Conservation (phyloP, 53 echinoderm and acorn worm genomes). For the Zoroaster sp. region DNA sequence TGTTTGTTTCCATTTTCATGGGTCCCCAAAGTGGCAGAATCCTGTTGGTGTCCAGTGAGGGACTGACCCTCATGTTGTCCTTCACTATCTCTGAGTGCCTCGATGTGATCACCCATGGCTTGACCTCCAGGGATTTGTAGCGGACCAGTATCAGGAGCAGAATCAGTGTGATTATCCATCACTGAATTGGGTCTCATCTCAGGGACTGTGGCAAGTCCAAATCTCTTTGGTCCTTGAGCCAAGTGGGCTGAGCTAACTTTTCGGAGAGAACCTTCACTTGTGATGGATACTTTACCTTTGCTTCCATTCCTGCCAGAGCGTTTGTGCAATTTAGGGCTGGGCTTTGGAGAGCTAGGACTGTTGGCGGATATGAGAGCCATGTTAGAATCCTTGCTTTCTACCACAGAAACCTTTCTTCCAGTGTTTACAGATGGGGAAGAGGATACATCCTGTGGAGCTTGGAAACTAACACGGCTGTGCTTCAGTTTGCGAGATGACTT, state of each 20-base stretch:
- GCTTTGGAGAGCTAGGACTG: neutral
- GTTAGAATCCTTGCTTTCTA: conserved; percentile 12
- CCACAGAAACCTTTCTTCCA: neutral
- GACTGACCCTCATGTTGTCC: neutral
- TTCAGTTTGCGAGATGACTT: conserved; percentile 5
- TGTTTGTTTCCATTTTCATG: neutral
- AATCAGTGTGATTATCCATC: neutral
- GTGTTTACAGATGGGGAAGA: neutral
- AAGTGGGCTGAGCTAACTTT: neutral
- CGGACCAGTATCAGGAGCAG: neutral
- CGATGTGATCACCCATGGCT: conserved; percentile 27
- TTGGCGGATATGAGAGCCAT: neutral
- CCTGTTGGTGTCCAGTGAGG: neutral
- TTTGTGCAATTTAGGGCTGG: neutral
- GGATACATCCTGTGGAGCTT: conserved; percentile 2
- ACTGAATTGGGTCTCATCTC: conserved; percentile 5
- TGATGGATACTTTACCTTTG: neutral
- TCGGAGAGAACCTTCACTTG: neutral
- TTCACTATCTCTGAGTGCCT: neutral
- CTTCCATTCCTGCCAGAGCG: neutral
- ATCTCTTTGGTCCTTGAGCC: neutral
- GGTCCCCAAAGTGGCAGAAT: neutral
- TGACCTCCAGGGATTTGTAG: neutral
- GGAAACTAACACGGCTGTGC: neutral
- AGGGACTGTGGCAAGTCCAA: neutral